These are phyloP conservation scores for Phycodurus eques DNA, from an alignment of 2,113 vertebrate genomes.

Conservation along the genomic window DNA sequence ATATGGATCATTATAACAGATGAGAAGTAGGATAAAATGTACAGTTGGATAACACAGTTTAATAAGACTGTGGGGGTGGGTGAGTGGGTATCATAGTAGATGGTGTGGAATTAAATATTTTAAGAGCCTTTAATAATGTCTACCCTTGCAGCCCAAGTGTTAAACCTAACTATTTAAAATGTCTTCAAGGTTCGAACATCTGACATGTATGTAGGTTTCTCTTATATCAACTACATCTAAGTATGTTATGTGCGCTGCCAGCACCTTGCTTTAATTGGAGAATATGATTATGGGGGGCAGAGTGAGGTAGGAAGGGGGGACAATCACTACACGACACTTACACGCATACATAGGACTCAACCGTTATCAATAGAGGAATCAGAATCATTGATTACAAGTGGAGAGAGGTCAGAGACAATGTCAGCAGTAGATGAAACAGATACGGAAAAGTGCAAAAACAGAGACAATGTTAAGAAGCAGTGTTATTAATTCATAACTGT, in stretches of 20 bases:
- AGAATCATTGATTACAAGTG: constrained; percentile 59
- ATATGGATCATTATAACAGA: constrained; percentile 34
- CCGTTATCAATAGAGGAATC: constrained; percentile 51
- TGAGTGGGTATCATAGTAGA: constrained; percentile 13
- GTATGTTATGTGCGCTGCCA: not conserved
- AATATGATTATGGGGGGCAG: constrained; percentile 46
- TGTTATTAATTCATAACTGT: constrained; percentile 43
- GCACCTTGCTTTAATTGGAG: constrained; percentile 47
- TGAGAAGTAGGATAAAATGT: constrained; percentile 36
- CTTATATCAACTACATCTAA: not conserved
- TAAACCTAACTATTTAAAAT: constrained; percentile 24
- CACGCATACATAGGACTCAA: constrained; percentile 9
- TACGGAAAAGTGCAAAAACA: constrained; percentile 7
- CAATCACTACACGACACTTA: constrained; percentile 12
- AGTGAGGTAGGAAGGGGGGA: not conserved
- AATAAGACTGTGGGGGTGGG: constrained; percentile 49
- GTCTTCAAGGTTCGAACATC: constrained; percentile 7
- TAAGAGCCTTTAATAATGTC: constrained; percentile 52
- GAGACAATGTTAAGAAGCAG: constrained; percentile 15
- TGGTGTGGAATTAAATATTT: constrained; percentile 33
- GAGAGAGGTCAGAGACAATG: constrained; percentile 16
- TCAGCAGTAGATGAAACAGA: constrained; percentile 12
- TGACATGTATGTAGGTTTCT: not conserved
- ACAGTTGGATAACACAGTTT: constrained; percentile 31
- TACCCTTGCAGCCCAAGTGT: constrained; percentile 11